Evolutionary conservation across 2,797 vertebrate genomes (phyloP), one percentile per base, ranked within the genome.

Genomic region (Paedocypris micromegethes): DNA sequence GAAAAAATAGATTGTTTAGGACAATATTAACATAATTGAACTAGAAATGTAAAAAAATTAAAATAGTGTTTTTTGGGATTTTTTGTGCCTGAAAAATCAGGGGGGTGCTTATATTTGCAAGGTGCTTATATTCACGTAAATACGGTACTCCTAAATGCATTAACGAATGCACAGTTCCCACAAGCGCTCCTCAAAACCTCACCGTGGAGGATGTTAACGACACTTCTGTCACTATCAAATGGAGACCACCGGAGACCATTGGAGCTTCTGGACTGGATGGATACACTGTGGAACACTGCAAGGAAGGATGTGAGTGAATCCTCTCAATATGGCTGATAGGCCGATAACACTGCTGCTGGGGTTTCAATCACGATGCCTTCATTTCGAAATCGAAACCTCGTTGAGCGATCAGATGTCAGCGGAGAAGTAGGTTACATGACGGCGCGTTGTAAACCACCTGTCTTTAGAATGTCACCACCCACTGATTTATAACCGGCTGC

Each of bases 251-350:
- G 0, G 91, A 93, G 80, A 86, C 72, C 61, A 81, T 83, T 0
- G 94, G 93, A 63, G 80, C 66, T 47, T 80, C 83, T 0, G 88
- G 89, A 38, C 77, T 96, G 75, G 89, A 92, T 23, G 96, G 96
- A 82, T 98, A 95, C 9, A n/a, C 86, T 39, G 68, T 98, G 38
- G 95, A 98, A 77, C 87, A 91, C 83, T 81, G 91, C 88, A 91
- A 90, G 82, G 91, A 94, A 75, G 94, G 94, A 89, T 89, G 95
- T 98, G 84, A 83, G 68, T 70, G 58, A 43, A 51, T 51, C 6
- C 23, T 56, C 53, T 56, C 40, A 63, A 45, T 51, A 70, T 61
- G 63, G 54, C 60, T 58, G 47, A 70, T 64, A 70, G 64, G 37
- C 54, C 58, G 23, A 56, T 58, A 61, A 67, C 40, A 56, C 50